Conservation (phyloP, 1,140 invertebrate species). For the Drosophila santomea region DNA sequence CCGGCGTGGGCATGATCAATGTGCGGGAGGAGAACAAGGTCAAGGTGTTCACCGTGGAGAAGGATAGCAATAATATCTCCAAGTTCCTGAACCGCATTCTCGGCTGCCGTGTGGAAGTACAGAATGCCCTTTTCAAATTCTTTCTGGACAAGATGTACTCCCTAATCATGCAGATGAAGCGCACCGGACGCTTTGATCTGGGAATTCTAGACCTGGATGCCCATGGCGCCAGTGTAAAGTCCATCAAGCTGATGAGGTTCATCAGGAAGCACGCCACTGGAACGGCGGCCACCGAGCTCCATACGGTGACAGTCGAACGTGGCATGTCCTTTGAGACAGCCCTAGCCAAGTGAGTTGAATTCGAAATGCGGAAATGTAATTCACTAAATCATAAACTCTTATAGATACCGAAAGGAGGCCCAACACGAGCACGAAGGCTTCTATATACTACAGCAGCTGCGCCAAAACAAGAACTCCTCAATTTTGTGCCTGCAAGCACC, state of each 20-base stretch:
- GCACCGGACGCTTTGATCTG: constrained; percentile 92
- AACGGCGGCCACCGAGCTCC: constrained; percentile 94
- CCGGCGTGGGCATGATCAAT: constrained; percentile 96
- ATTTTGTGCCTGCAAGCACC: constrained; percentile 50
- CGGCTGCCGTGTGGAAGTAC: constrained; percentile 97
- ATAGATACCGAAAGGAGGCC: constrained; percentile 44
- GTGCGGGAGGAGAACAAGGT: constrained; percentile 90
- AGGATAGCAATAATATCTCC: constrained; percentile 98
- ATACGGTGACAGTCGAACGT: constrained; percentile 94
- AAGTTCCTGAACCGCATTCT: constrained; percentile 99
- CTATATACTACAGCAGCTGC: constrained; percentile 45
- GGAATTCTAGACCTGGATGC: constrained; percentile 96
- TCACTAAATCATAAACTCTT: neutral
- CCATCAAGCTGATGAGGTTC: constrained; percentile 91
- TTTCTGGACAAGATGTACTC: constrained; percentile 97
- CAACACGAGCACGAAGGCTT: constrained; percentile 51
- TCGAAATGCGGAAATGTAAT: neutral
- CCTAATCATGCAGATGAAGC: constrained; percentile 93
- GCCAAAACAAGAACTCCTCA: constrained; percentile 53
- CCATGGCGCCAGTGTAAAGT: constrained; percentile 93
- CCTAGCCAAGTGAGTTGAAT: constrained; percentile 88
- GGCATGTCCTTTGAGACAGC: constrained; percentile 94
- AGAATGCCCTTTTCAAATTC: constrained; percentile 98
- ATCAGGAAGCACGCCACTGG: constrained; percentile 94
- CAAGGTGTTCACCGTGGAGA: constrained; percentile 92